Conservation (phyloP, 2,888 invertebrate genomes). For the Drosophila stalkeri region DNA sequence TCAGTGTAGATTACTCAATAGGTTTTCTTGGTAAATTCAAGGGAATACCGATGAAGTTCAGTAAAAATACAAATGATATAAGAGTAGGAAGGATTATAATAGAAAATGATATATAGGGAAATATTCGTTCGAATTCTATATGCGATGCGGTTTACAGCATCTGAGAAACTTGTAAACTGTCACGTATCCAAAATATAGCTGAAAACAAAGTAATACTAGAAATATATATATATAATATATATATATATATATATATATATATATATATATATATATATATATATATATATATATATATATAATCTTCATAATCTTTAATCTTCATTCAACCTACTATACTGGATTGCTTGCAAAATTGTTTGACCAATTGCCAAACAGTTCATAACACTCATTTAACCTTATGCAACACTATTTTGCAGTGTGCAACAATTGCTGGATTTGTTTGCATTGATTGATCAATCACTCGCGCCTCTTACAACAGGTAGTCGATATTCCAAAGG, state of each 20-base stretch:
- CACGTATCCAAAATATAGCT: not conserved
- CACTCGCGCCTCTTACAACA: slow-evolving; percentile 11
- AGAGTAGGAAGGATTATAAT: not conserved
- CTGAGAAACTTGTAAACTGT: not conserved
- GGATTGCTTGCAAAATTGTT: not conserved
- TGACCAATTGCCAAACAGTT: not conserved
- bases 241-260: too few relatives aligned
- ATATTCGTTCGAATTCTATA: not conserved
- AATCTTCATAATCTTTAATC: too few relatives aligned
- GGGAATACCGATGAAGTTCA: not conserved
- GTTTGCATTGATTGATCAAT: not conserved
- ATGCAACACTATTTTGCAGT: not conserved
- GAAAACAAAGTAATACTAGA: not conserved
- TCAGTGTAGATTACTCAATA: not conserved
- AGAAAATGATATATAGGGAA: not conserved
- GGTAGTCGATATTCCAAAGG: slow-evolving; percentile 43
- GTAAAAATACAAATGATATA: not conserved
- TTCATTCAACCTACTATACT: not conserved
- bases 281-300: too few relatives aligned
- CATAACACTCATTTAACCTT: not conserved
- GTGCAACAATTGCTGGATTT: not conserved
- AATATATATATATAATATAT: too few relatives aligned
- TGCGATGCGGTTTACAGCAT: not conserved
- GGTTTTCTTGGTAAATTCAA: not conserved
- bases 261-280: too few relatives aligned